These are phyloP conservation scores for Semicossyphus pulcher DNA, from an alignment of 2,113 vertebrate genomes.

Conservation along the genomic window DNA sequence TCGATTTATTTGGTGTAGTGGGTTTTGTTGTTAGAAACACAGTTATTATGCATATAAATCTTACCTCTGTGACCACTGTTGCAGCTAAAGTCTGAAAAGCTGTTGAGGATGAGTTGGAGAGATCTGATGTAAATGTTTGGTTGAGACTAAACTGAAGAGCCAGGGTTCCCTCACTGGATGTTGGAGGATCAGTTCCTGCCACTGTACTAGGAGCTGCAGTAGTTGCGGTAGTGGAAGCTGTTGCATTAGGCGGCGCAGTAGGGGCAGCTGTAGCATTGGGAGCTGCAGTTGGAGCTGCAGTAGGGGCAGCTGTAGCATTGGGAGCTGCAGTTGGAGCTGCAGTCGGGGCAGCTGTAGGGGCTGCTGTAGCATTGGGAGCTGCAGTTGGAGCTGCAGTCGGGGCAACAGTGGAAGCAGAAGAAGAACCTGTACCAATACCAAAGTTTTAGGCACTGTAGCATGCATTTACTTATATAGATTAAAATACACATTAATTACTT, in stretches of 20 bases:
- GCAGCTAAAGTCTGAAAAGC: constrained; percentile 27
- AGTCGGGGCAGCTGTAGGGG: neutral
- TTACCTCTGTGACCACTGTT: constrained; percentile 10
- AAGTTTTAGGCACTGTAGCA: no score
- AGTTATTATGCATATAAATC: neutral
- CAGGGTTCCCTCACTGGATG: constrained; percentile 41
- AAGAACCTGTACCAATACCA: no score
- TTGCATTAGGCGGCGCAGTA: neutral
- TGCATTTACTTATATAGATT: no score
- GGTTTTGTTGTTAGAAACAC: neutral
- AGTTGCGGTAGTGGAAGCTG: neutral
- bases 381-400: neutral
- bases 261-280: neutral
- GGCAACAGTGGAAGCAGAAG: no score
- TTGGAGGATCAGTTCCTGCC: constrained; percentile 37
- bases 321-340: neutral
- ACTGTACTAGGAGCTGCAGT: neutral
- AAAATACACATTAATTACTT: no score
- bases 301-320: neutral
- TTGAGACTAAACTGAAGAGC: constrained; percentile 42
- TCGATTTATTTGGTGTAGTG: neutral
- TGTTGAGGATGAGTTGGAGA: neutral
- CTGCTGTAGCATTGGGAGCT: neutral
- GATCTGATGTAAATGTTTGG: constrained; percentile 20
- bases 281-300: neutral